A percentile compares a stretch with the other conserved stretches of the same genome.
Conservation (phyloP, 2,113 vertebrate species). For the Ondatra zibethicus region DNA sequence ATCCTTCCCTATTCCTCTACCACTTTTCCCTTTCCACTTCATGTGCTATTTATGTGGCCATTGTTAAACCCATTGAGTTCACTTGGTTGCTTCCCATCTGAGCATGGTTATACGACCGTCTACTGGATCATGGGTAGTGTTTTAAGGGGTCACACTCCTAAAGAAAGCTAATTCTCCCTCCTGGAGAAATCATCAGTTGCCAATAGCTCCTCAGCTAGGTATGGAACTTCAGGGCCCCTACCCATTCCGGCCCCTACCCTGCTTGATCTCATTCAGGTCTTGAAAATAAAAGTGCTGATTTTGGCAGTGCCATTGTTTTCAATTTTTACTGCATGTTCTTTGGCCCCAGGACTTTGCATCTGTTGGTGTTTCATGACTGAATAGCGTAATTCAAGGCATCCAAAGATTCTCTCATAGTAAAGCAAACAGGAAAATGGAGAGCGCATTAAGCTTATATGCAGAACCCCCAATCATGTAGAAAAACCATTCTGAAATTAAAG, state of each 20-base stretch:
- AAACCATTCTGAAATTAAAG: background rate
- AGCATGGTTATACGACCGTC: background rate
- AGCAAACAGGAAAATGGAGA: background rate
- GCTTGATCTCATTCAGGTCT: background rate
- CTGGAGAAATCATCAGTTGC: background rate
- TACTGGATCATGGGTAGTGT: background rate
- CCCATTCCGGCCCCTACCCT: fast-evolving
- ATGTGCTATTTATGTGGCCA: background rate
- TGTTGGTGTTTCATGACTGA: background rate
- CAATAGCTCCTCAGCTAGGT: background rate
- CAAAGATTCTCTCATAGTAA: background rate
- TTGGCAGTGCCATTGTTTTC: background rate
- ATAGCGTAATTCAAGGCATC: background rate
- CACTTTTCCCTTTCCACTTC: background rate
- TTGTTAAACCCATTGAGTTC: background rate
- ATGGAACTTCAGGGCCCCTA: no score
- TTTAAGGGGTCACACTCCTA: background rate
- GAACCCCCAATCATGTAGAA: background rate
- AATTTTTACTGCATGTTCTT: background rate
- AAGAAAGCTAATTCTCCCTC: background rate
- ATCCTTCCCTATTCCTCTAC: background rate
- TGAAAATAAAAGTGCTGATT: background rate
- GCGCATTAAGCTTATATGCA: background rate
- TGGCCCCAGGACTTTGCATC: background rate
- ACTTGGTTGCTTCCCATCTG: background rate